phyloP scores from a whole-genome alignment of 2,113 vertebrate species.

The Lichenostomus cassidix region DNA sequence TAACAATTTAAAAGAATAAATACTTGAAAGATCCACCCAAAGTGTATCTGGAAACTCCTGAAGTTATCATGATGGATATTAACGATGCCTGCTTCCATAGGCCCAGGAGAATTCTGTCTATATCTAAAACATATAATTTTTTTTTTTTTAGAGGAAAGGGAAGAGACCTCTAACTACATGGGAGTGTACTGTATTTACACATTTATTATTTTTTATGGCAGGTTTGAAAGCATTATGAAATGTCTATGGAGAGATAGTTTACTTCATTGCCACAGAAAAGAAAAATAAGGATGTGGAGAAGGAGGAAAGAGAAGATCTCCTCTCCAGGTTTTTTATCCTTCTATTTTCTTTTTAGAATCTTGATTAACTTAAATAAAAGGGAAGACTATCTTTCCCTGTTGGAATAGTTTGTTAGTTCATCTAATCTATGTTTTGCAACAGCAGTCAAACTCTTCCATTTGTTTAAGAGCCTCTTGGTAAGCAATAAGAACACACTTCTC shows the following conservation, averaged over 20 bases:
- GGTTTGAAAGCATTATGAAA: background rate
- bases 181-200: background rate
- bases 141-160: background rate
- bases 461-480: constrained; percentile 21
- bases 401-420: background rate
- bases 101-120: background rate
- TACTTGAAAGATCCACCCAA: background rate
- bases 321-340: background rate
- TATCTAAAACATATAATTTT: background rate
- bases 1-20: background rate
- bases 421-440: background rate
- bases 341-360: background rate
- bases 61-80: background rate
- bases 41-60: background rate
- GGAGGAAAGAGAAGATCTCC: background rate
- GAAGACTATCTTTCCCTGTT: background rate
- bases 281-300: background rate
- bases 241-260: background rate
- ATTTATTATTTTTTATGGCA: background rate
- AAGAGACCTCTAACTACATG: background rate
- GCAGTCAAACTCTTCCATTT: background rate
- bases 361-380: background rate
- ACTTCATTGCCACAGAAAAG: background rate
- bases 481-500: background rate
- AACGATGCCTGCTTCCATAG: background rate